Conservation (phyloP, 2,113 vertebrate genomes). For the Callopanchax toddi region DNA sequence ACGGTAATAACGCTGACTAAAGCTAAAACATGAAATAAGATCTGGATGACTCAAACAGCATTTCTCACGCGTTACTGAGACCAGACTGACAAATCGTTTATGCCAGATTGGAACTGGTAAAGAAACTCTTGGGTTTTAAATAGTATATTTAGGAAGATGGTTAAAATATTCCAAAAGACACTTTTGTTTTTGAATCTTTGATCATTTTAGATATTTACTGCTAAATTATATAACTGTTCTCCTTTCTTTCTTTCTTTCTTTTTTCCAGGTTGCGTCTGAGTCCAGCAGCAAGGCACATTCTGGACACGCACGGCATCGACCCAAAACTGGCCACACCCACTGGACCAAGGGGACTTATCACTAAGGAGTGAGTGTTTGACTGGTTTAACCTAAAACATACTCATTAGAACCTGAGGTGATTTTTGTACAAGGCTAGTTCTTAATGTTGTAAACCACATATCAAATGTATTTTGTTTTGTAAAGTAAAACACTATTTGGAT, state of each 20-base stretch:
- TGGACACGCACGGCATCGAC: constrained; percentile 87
- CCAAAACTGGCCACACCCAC: constrained; percentile 82
- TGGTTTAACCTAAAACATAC: neutral
- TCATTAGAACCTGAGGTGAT: neutral
- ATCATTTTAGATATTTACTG: neutral
- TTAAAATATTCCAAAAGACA: no score
- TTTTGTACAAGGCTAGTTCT: neutral
- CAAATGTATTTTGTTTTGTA: no score
- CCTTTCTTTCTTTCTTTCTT: constrained; percentile 8
- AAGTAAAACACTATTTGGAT: no score
- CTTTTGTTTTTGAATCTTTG: no score
- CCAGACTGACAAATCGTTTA: no score
- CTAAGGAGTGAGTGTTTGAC: constrained; percentile 89
- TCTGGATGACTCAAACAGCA: no score
- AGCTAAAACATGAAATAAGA: no score
- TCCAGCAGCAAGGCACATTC: constrained; percentile 92
- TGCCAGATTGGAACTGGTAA: no score
- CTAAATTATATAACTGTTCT: neutral
- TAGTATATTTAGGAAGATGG: no score
- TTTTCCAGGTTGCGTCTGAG: constrained; percentile 92
- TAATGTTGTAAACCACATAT: neutral
- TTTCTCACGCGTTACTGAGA: no score
- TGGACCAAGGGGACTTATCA: constrained; percentile 91
- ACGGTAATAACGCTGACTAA: no score
- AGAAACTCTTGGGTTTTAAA: no score